Evolutionary conservation across 2,113 vertebrate species (phyloP).

Genomic region (Galemys pyrenaicus): DNA sequence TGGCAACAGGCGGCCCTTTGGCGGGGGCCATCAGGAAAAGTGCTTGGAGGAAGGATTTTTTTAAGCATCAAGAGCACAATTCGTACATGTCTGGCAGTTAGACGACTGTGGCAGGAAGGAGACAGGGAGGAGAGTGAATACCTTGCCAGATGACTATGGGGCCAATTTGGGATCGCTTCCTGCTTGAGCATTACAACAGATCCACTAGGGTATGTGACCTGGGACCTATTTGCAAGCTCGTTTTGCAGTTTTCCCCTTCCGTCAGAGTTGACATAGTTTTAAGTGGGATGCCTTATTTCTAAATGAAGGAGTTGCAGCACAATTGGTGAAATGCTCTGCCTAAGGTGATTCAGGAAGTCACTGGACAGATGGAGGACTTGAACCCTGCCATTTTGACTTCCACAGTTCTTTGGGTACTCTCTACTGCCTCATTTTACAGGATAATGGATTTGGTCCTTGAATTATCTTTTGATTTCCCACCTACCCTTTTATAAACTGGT

Average conservation of each 20-base stretch:
- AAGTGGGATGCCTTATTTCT: background rate
- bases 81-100: slow-evolving; percentile 75
- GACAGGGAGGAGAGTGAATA: slow-evolving; percentile 28
- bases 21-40: slow-evolving; percentile 82
- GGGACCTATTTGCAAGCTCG: background rate
- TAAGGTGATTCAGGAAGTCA: background rate
- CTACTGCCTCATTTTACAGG: background rate
- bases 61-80: slow-evolving; percentile 70
- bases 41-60: slow-evolving; percentile 79
- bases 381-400: background rate
- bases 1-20: slow-evolving; percentile 90
- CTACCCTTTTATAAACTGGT: background rate
- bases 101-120: slow-evolving; percentile 56
- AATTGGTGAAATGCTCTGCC: background rate
- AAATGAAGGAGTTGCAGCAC: background rate
- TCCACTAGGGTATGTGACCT: background rate
- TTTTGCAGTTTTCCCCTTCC: background rate
- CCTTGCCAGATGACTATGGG: slow-evolving; percentile 44
- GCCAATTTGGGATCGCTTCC: background rate
- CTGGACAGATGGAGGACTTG: background rate
- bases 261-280: background rate
- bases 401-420: background rate
- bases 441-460: background rate
- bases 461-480: background rate
- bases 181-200: background rate